Evolutionary conservation across 2,888 invertebrate species (phyloP).

Genomic region (Fabriciana adippe): DNA sequence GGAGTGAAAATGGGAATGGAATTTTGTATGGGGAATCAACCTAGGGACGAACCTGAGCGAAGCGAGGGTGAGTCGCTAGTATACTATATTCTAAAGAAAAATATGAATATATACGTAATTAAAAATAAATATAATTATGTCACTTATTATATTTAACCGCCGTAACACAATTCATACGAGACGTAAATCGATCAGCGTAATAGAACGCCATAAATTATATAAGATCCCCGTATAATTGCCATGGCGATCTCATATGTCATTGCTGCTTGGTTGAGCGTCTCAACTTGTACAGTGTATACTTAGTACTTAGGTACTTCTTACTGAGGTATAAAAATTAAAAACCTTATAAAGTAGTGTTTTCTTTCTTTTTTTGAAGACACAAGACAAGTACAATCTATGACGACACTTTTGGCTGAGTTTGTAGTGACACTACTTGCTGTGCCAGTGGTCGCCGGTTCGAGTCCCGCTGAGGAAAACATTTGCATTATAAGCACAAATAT

Average conservation of each 20-base stretch:
- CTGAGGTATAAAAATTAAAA: background rate
- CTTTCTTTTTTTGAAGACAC: background rate
- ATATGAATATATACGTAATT: background rate
- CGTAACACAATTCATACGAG: slow-evolving; percentile 27
- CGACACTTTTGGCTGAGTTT: too few species aligned
- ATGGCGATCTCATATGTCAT: slow-evolving; percentile 19
- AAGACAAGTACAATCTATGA: too few species aligned
- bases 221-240: slow-evolving; percentile 24
- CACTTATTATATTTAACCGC: slow-evolving; percentile 15
- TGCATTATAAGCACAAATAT: too few species aligned
- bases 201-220: slow-evolving; percentile 26
- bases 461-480: too few species aligned
- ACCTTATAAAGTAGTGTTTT: background rate
- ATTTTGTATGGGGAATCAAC: too few species aligned
- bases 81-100: background rate
- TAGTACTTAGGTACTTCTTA: background rate
- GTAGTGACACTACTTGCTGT: too few species aligned
- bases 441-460: too few species aligned
- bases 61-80: too few species aligned
- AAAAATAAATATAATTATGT: background rate
- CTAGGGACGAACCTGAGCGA: too few species aligned
- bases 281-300: background rate
- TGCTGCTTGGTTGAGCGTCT: slow-evolving; percentile 15
- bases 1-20: too few species aligned
- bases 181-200: slow-evolving; percentile 33